Conservation (phyloP, 2,113 vertebrate genomes). For the Colistium nudipinnis region DNA sequence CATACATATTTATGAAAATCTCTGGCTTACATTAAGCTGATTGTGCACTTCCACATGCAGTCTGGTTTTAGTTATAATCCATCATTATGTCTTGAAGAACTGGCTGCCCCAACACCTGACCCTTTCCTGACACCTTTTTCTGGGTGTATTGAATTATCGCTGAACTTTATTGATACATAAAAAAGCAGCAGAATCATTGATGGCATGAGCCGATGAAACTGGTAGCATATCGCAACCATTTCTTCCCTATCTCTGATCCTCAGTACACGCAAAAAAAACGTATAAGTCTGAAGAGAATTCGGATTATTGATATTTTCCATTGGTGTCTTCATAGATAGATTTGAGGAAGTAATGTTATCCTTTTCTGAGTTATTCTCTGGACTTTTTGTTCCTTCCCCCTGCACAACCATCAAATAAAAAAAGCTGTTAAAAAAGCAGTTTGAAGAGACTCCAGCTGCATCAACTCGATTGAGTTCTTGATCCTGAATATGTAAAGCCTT, state of each 20-base stretch:
- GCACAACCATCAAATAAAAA: too few relatives aligned
- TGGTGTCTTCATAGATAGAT: too few relatives aligned
- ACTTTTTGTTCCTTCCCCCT: too few relatives aligned
- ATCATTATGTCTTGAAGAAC: constrained; percentile 71
- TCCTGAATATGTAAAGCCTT: too few relatives aligned
- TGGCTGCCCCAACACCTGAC: constrained; percentile 14
- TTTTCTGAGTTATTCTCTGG: too few relatives aligned
- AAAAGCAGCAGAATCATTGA: constrained; percentile 32
- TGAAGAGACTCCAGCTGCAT: constrained; percentile 26
- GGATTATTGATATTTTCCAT: too few relatives aligned
- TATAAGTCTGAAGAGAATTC: too few relatives aligned
- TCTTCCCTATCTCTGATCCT: background rate
- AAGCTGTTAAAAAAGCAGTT: too few relatives aligned
- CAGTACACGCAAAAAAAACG: background rate
- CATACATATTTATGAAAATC: constrained; percentile 81
- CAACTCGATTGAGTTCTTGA: constrained; percentile 6
- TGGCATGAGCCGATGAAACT: constrained; percentile 8
- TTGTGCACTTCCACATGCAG: constrained; percentile 70
- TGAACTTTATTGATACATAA: constrained; percentile 56
- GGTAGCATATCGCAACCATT: background rate
- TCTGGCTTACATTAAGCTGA: constrained; percentile 76
- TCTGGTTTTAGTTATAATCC: constrained; percentile 75
- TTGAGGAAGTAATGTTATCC: too few relatives aligned
- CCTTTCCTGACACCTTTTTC: background rate
- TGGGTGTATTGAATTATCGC: constrained; percentile 48